Conservation (phyloP, 2,888 invertebrate genomes). For the Eupeodes luniger region DNA sequence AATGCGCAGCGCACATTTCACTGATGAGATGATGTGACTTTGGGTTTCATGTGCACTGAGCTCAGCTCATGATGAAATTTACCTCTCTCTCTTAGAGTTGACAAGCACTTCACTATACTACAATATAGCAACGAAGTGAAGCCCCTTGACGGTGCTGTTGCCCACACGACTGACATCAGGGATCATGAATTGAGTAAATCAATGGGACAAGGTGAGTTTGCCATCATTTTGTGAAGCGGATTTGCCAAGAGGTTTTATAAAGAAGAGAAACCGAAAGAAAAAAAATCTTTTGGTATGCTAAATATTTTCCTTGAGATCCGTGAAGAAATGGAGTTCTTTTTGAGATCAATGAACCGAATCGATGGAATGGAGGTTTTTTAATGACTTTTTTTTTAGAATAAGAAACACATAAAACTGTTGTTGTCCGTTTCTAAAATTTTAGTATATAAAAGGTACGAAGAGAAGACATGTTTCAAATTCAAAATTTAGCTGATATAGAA, state of each 20-base stretch:
- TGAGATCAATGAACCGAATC: constrained; percentile 50
- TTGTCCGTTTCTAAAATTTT: not conserved
- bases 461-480: not conserved
- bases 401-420: constrained; percentile 27
- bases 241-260: not conserved
- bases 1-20: constrained; percentile 7
- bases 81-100: constrained; percentile 35
- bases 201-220: constrained; percentile 71
- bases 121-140: not conserved
- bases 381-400: constrained; percentile 57
- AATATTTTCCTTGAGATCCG: constrained; percentile 49
- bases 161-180: constrained; percentile 54
- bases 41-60: not conserved
- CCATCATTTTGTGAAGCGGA: constrained; percentile 7
- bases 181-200: constrained; percentile 59
- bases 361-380: constrained; percentile 26
- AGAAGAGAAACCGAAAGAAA: not conserved
- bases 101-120: constrained; percentile 38
- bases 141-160: constrained; percentile 52
- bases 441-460: not conserved
- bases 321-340: not conserved
- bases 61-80: constrained; percentile 11
- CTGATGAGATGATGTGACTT: not conserved
- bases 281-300: constrained; percentile 52
- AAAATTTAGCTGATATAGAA: no score